These are phyloP conservation scores for Saguinus oedipus DNA, from an alignment of 2,797 vertebrate genomes.

Conservation along the genomic window DNA sequence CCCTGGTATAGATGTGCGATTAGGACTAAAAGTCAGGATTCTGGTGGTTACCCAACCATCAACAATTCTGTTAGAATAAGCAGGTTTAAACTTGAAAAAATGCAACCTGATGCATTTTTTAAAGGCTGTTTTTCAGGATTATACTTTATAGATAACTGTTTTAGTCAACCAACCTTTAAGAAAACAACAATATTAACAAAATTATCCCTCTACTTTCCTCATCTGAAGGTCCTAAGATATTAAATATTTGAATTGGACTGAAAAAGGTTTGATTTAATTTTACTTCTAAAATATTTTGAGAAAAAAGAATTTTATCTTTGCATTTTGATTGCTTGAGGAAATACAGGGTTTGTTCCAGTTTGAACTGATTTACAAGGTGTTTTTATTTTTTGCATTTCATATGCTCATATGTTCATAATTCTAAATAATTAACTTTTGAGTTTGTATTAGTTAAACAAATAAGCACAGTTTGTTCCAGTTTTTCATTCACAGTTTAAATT, in stretches of 20 bases:
- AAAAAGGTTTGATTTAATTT: neutral
- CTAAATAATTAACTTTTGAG: constrained; percentile 57
- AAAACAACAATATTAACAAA: neutral
- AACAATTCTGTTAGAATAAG: constrained; percentile 63
- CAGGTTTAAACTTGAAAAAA: constrained; percentile 31
- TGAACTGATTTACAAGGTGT: neutral
- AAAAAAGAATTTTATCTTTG: constrained; percentile 11
- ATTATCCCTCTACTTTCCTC: neutral
- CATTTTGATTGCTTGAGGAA: constrained; percentile 39
- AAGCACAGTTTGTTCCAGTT: constrained; percentile 41
- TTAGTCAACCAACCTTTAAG: constrained; percentile 42
- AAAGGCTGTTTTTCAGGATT: constrained; percentile 42
- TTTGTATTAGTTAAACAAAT: constrained; percentile 59
- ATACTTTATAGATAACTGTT: constrained; percentile 27
- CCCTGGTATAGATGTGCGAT: constrained; percentile 49
- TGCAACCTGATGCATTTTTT: neutral
- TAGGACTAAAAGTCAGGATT: constrained; percentile 65
- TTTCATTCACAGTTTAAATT: constrained; percentile 65
- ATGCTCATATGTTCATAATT: constrained; percentile 4
- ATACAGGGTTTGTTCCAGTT: neutral
- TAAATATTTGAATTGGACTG: constrained; percentile 29
- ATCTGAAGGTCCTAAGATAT: neutral
- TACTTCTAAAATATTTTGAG: neutral
- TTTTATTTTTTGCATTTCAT: constrained; percentile 48
- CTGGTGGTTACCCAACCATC: constrained; percentile 55